Base-by-base conservation (phyloP, 2,888 invertebrate genomes). In the Heliconius cydno region DNA sequence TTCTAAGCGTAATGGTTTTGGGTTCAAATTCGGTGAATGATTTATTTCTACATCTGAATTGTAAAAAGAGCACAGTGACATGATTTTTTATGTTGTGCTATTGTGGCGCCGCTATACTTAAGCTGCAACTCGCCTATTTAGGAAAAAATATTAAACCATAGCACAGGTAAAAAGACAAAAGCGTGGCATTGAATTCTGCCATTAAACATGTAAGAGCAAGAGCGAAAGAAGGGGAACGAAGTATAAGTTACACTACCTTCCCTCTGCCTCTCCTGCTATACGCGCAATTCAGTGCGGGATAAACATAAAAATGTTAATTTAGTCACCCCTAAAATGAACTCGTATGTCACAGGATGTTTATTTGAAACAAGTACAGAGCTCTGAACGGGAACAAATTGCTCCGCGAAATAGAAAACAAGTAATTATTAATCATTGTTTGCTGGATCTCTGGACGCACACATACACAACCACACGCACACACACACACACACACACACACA, bases 341-440 rank as follows among this genome's bases (percentile, higher is more conserved):
- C 67, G 19, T n/a, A 41, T 38, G n/a, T 70, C 41, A 25, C 60
- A 34, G 12, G 13, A 57, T 57, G 13, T 72, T 22, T n/a, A n/a
- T 72, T 57, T n/a, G n/a, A 34, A 34, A 73, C n/a, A 34, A 57
- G 72, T n/a, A n/a, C n/a, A 30, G 19, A 73, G 57, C 57, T 60
- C 52, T 52, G 52, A 30, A 30, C 28, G 30, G 1, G 57, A 73
- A 73, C 72, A 73, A 60, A 73, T 57, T n/a, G 57, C n/a, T 73
- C 19, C 19, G 72, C 38, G 57, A 72, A 72, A 72, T 72, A 72
- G 72, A 72, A 57, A 72, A 72, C 72, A 68, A 34, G 30, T 30
- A 30, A 57, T 15, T 72, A 72, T 72, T 72, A 72, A 72, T 72
- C 72, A 72, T 72, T n/a, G 72, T 72, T 57, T 57, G 57, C 30